phyloP scores from a whole-genome alignment of 2,797 vertebrate species.

The Takifugu rubripes region DNA sequence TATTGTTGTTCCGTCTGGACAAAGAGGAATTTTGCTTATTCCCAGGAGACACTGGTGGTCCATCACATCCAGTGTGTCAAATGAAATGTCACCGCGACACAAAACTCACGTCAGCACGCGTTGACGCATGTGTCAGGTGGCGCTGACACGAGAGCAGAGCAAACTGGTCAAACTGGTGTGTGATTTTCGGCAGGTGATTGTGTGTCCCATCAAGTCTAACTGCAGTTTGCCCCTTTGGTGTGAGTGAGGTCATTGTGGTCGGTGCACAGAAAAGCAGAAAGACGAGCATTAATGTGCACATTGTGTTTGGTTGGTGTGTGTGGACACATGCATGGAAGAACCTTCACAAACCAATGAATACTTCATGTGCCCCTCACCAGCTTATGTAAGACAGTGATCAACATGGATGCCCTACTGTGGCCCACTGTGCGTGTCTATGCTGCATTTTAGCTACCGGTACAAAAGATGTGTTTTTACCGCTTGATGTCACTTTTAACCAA shows the following conservation, averaged over 20 bases:
- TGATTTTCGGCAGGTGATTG: background rate
- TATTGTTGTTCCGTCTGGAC: too few relatives aligned
- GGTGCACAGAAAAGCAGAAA: too few relatives aligned
- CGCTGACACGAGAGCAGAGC: background rate
- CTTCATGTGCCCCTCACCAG: background rate
- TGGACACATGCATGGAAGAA: background rate
- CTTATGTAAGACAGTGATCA: background rate
- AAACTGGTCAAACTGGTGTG: background rate
- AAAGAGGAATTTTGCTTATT: slow-evolving; percentile 1
- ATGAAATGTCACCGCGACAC: too few relatives aligned
- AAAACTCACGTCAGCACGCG: background rate
- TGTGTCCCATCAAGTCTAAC: too few relatives aligned
- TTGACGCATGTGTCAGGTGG: slow-evolving; percentile 9
- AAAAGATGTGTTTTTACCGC: background rate
- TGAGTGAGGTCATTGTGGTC: too few relatives aligned
- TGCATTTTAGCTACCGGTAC: background rate
- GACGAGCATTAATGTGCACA: too few relatives aligned
- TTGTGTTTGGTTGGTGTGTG: background rate
- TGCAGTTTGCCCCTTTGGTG: too few relatives aligned
- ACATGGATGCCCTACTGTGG: background rate
- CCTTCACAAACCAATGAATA: background rate
- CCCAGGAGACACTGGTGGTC: background rate
- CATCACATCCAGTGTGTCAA: too few relatives aligned
- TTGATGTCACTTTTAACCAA: too few relatives aligned
- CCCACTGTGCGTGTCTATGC: too few relatives aligned